Base-by-base conservation (phyloP, 2,888 invertebrate species). In the Cybosia mesomella region DNA sequence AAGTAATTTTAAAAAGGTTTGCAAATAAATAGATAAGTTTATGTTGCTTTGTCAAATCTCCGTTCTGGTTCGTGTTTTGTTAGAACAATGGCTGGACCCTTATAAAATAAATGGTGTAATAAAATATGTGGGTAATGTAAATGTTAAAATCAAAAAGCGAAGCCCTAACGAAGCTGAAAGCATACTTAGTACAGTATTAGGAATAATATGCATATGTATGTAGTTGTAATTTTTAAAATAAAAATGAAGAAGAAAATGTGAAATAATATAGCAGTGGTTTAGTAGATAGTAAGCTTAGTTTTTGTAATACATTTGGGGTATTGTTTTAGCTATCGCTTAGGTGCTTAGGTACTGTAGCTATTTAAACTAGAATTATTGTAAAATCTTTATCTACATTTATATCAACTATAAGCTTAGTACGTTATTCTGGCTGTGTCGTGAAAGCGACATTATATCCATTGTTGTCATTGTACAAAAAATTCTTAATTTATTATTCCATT, bases 391-490 rank as follows among this genome's bases (percentile, higher is more conserved):
- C 87, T 89, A 89, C 85, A 55, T 73, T 81, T 76, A 72, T 76
- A 79, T 77, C 67, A 69, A 80, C 84, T 88, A 82, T 82, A 91
- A 90, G 90, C 90, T 88, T 85, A 71, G 67, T 28, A 64, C 72
- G 76, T 75, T 80, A 68, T 77, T 88, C 82, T 88, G 87, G 90
- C 91, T 66, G 91, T 91, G 90, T 87, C 78, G 87, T 90, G 87
- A 75, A 89, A 90, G 91, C 91, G 83, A 79, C 67, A 69, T 71
- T 75, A 76, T 73, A 80, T 88, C 89, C 86, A 82, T 77, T 82
- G 89, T 89, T 91, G 90, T 88, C 90, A 88, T 84, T 85, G 76
- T 74, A 65, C 67, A 73, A 68, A 79, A n/a, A 67, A 63, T 74
- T 72, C 73, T 69, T 81, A 55, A 76, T 57, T 83, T 67, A 77